These are phyloP conservation scores for Gadopsis marmoratus DNA, from an alignment of 2,797 vertebrate species.

Conservation along the genomic window DNA sequence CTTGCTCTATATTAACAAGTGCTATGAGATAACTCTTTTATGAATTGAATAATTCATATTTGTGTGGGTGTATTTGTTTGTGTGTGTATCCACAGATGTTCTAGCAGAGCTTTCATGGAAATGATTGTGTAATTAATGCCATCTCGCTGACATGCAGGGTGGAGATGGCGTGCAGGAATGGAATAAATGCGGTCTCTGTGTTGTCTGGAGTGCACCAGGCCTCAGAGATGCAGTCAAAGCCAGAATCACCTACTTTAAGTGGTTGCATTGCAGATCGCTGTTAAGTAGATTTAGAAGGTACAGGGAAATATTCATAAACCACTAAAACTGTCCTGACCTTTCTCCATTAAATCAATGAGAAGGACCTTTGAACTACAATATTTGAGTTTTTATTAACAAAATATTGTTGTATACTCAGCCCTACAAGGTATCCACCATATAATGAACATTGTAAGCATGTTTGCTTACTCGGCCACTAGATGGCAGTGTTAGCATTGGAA, in stretches of 20 bases:
- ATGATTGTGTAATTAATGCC: background rate
- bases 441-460: background rate
- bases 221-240: background rate
- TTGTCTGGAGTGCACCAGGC: background rate
- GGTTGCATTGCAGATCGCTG: background rate
- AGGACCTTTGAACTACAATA: background rate
- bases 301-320: background rate
- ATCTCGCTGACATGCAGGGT: background rate
- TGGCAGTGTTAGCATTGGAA: constrained; percentile 71
- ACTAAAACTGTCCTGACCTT: background rate
- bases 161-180: background rate
- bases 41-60: background rate
- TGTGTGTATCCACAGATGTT: background rate
- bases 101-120: no score
- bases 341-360: background rate
- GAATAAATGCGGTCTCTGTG: background rate
- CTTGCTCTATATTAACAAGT: no score
- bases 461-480: constrained; percentile 70
- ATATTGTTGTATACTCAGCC: background rate
- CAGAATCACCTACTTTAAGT: background rate
- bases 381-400: background rate
- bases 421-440: background rate
- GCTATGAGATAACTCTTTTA: no score
- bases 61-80: background rate
- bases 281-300: background rate